Base-by-base conservation (phyloP, 1,140 invertebrate genomes). In the Homarus americanus region DNA sequence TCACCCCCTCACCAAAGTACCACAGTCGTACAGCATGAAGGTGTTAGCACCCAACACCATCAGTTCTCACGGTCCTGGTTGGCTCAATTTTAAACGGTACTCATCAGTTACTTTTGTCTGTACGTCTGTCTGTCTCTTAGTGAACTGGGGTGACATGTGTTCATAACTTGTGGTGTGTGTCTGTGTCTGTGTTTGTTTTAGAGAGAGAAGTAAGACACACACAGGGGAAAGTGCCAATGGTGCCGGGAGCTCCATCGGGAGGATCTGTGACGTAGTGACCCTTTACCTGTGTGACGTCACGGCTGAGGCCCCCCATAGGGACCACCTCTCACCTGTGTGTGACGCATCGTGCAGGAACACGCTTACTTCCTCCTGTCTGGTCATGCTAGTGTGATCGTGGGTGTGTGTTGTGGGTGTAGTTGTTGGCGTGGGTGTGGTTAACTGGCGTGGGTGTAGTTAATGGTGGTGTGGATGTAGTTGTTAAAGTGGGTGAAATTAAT, bases 1-100 rank as follows among this genome's bases (percentile, higher is more conserved):
- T 32, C 63, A 69, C n/a, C 63, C 63, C 2, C 63, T 69, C n/a
- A 69, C 63, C 63, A 69, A 69, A 69, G 63, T 69, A 4, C 63
- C 63, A 32, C n/a, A 69, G 9, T 24, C n/a, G 1, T 9, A 10
- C 63, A 28, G n/a, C 5, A 69, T 28, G 63, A 69, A 9, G n/a
- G 32, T 28, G n/a, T 32, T 32, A 5, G 9, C n/a, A 24, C 17
- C 63, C 9, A 28, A 28, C 63, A 9, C 63, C 24, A 17, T 28
- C 4, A 69, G n/a, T 9, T 32, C n/a, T 5, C 9, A 32, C 28
- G 0, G n/a, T 32, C 63, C n/a, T 32, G 5, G 9, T 28, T 69
- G 63, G 63, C 63, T 24, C 63, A 69, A 24, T 10, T 69, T 69
- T 32, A 69, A 32, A 69, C n/a, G 63, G 63, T 69, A 69, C 24